Evolutionary conservation across 1,140 invertebrate species (phyloP), one percentile per base, ranked within the genome.

Genomic region (Neodiprion pinetum): DNA sequence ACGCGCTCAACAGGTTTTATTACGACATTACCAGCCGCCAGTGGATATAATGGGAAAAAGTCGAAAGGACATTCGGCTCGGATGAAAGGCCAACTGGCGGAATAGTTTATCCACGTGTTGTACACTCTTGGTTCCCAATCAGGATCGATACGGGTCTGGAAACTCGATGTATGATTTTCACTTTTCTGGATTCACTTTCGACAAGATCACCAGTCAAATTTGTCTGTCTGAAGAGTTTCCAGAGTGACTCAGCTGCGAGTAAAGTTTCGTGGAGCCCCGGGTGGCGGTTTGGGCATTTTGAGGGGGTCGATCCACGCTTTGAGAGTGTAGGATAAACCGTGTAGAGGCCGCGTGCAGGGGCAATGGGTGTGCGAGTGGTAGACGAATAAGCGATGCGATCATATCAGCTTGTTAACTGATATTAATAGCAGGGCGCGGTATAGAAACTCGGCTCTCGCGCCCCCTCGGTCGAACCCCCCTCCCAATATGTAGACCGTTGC

Each of bases 381-480:
- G 28, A 74, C 74, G 78, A 79, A 78, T 80, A 78, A 81, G 81
- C 79, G 76, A 78, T 61, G 79, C 84, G 86, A 86, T 86, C 85
- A 83, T 86, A 88, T 88, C 85, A 81, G 82, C 80, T 86, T 80
- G 85, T 88, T 88, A 88, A 88, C 85, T 85, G 86, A 86, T 87
- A 88, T 88, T 88, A 88, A 88, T 88, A 87, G 86, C 84, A 83
- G 85, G 86, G 86, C 83, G 86, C 85, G 86, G 85, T 84, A 75
- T 14, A 69, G 67, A 69, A 73, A 71, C 72, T n/a, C 14, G 72
- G 50, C 23, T 72, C 67, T 67, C 74, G 74, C 72, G 50, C 70
- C 53, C 69, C 69, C 28, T 40, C 8, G 53, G 53, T 61, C 9
- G 14, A 61, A 7, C 53, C 53, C 53, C 53, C 53, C 5, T 40